Base-by-base conservation (phyloP, 2,113 vertebrate genomes). In the Datnioides undecimradiatus region DNA sequence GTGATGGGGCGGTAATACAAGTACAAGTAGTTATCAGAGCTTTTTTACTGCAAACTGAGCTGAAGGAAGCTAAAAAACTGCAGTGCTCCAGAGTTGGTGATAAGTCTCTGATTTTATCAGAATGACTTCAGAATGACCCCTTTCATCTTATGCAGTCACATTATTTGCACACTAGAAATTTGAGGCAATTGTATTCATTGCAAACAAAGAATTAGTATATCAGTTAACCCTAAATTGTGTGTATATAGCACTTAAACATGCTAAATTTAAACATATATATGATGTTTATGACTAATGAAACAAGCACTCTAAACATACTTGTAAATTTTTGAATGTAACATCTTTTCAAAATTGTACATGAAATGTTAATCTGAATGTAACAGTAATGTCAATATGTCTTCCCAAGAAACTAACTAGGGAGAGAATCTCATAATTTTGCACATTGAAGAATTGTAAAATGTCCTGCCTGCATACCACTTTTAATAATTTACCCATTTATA, bases 241-340 rank as follows among this genome's bases (percentile, higher is more conserved):
- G n/a, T n/a, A n/a, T n/a, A n/a, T n/a, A 38, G 25, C 31, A 52
- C 48, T 73, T 33, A 45, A 38, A 71, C 64, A 63, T 74, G 60
- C 69, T 67, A 23, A 43, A 43, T n/a, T 72, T 17, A 48, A 54
- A 25, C 65, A 43, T 57, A 9, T 13, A 48, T 17, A 40, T n/a
- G n/a, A n/a, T n/a, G n/a, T n/a, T n/a, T n/a, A n/a, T n/a, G n/a
- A n/a, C n/a, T n/a, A n/a, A n/a, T n/a, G n/a, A n/a, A n/a, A n/a
- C n/a, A n/a, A n/a, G n/a, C n/a, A n/a, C n/a, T n/a, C n/a, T n/a
- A n/a, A n/a, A n/a, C n/a, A 51, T 70, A 43, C 40, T 46, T 31
- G 23, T 41, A 46, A 36, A 64, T 69, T 43, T 77, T 27, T 87
- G 46, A 88, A 80, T 86, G 63, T 80, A 74, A 76, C 19, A 77